These are phyloP conservation scores for Argyrosomus regius DNA, from an alignment of 2,797 vertebrate genomes.

Conservation along the genomic window DNA sequence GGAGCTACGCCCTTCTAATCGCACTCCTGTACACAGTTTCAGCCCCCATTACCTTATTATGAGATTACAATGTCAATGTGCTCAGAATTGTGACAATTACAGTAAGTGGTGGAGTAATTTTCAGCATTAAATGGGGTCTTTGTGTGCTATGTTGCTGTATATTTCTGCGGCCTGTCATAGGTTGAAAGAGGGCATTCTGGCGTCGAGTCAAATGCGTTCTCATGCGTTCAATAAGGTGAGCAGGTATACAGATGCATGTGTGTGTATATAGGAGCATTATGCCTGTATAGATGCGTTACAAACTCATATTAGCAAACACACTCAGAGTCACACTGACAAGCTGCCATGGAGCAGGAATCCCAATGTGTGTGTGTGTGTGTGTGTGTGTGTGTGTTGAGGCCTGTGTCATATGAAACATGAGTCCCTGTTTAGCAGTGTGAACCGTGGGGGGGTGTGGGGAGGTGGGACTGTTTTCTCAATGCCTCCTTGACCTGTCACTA, in stretches of 20 bases:
- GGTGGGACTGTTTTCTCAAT: constrained; percentile 71
- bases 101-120: constrained; percentile 81
- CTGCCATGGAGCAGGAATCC: constrained; percentile 34
- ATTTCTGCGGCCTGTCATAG: constrained; percentile 62
- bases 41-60: constrained; percentile 82
- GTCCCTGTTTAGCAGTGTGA: constrained; percentile 78
- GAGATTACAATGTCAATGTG: constrained; percentile 83
- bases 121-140: constrained; percentile 76
- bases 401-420: constrained; percentile 81
- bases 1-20: constrained; percentile 76
- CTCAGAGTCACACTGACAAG: constrained; percentile 37
- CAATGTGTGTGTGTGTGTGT: constrained; percentile 25
- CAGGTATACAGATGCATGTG: constrained; percentile 34
- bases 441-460: constrained; percentile 56
- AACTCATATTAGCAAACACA: constrained; percentile 42
- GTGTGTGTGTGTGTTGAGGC: constrained; percentile 38
- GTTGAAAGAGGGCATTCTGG: constrained; percentile 47
- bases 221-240: constrained; percentile 27
- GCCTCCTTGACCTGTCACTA: constrained; percentile 84
- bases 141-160: constrained; percentile 63
- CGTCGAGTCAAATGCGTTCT: constrained; percentile 33
- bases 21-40: constrained; percentile 78
- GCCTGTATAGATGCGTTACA: not conserved
- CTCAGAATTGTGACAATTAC: constrained; percentile 82
- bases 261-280: not conserved